phyloP scores from a whole-genome alignment of 2,113 vertebrate genomes.

The Indicator indicator region DNA sequence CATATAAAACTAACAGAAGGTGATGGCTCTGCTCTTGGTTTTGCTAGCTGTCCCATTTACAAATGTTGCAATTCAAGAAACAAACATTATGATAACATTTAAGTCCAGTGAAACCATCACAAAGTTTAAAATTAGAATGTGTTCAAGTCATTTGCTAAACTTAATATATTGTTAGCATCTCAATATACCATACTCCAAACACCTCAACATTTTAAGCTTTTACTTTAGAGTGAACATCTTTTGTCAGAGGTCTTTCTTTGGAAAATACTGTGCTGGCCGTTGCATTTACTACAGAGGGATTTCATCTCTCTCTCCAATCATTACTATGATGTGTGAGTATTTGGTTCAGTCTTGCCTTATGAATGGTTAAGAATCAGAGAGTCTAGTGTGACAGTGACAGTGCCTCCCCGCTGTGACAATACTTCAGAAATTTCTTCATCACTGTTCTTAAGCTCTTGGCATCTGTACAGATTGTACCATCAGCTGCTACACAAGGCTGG shows the following conservation, averaged over 20 bases:
- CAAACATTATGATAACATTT: not conserved
- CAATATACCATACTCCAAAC: not conserved
- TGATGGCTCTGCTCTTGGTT: not conserved
- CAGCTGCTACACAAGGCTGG: not conserved
- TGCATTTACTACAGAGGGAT: not conserved
- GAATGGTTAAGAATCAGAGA: not conserved
- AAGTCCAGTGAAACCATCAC: fast-evolving
- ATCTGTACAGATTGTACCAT: not conserved
- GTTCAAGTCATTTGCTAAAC: not conserved
- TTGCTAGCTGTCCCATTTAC: not conserved
- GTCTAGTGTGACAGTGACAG: not conserved
- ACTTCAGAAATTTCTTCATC: not conserved
- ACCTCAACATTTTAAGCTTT: not conserved
- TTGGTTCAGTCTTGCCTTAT: not conserved
- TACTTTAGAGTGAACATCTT: not conserved
- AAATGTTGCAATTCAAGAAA: not conserved
- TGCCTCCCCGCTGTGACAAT: not conserved
- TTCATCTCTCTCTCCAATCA: not conserved
- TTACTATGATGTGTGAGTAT: not conserved
- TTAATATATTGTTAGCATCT: not conserved
- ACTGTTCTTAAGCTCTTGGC: not conserved
- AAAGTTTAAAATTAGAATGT: not conserved
- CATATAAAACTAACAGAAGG: not conserved
- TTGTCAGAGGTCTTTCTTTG: not conserved
- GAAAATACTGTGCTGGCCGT: not conserved